Evolutionary conservation across 2,797 vertebrate species (phyloP).

Genomic region (Pangasius krempfi): DNA sequence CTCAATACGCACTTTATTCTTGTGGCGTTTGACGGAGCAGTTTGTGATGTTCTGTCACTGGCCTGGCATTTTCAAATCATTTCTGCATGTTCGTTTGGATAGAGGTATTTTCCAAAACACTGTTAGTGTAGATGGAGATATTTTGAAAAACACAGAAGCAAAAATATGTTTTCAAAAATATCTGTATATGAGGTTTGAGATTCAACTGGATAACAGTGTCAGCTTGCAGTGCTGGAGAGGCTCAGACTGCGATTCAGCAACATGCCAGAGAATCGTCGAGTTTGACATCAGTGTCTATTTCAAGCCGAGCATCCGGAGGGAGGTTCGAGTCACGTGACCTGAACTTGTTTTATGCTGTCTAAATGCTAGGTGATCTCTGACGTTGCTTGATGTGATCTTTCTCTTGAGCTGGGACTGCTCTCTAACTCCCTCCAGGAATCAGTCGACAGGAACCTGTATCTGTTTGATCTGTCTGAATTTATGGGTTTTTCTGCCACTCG

Average conservation of each 20-base stretch:
- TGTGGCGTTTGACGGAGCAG: not conserved
- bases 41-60: not conserved
- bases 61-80: not conserved
- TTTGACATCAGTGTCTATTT: not conserved
- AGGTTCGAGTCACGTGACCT: not conserved
- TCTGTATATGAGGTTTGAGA: not conserved
- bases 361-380: not conserved
- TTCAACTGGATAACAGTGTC: not conserved
- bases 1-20: not conserved
- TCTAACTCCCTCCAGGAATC: not conserved
- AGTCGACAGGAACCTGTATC: not conserved
- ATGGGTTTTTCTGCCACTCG: not conserved
- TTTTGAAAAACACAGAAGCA: not conserved
- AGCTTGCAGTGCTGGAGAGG: not conserved
- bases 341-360: not conserved
- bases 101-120: not conserved
- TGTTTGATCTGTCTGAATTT: not conserved
- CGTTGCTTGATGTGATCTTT: not conserved
- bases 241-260: not conserved
- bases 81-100: not conserved
- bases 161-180: not conserved
- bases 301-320: too few species aligned
- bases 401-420: constrained; percentile 2
- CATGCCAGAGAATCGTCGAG: not conserved
- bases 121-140: not conserved